phyloP scores from a whole-genome alignment of 2,797 vertebrate genomes.

The Pseudochromis fuscus region DNA sequence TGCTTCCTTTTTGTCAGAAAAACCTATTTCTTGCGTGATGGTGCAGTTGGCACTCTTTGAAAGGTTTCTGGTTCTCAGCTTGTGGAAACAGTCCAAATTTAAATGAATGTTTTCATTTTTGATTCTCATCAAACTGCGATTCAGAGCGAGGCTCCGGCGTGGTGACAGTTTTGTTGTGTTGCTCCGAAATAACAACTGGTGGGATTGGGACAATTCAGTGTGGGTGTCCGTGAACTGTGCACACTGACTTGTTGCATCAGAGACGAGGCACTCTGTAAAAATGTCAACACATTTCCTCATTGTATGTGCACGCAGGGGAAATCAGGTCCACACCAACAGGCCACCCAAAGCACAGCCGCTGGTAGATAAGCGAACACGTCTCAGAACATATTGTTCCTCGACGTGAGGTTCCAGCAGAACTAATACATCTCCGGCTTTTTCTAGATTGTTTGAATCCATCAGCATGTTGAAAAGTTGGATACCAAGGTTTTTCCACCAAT shows the following conservation, averaged over 20 bases:
- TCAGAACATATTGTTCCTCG: background rate
- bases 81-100: background rate
- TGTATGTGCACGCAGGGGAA: conserved; percentile 11
- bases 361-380: background rate
- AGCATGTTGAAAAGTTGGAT: conserved; percentile 51
- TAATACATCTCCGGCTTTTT: conserved; percentile 6
- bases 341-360: background rate
- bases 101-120: background rate
- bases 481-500: conserved; percentile 53
- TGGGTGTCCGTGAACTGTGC: conserved; percentile 14
- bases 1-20: conserved; percentile 22
- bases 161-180: conserved; percentile 4
- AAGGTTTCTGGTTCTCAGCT: background rate
- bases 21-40: conserved; percentile 17
- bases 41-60: background rate
- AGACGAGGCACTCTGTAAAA: conserved; percentile 5
- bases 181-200: background rate
- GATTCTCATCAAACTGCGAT: background rate
- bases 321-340: background rate
- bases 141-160: background rate
- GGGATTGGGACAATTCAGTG: background rate
- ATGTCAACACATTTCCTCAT: conserved; percentile 14
- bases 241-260: conserved; percentile 1
- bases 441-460: conserved; percentile 44
- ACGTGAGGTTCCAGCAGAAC: conserved; percentile 10